Evolutionary conservation across 2,797 vertebrate genomes (phyloP).

Genomic region (Smutsia gigantea): DNA sequence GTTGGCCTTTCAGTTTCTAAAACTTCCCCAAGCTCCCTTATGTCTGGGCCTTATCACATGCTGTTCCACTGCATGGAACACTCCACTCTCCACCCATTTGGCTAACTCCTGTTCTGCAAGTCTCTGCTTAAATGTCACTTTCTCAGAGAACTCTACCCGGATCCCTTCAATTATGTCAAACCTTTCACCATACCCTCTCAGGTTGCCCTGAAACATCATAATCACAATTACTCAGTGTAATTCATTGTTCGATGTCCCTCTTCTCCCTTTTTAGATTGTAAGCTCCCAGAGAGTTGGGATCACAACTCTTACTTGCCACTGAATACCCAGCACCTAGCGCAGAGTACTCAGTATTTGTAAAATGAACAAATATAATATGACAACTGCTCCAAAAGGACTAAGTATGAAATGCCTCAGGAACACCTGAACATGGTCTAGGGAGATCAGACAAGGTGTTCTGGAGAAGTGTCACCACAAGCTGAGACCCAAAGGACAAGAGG

Average conservation of each 20-base stretch:
- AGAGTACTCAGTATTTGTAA: background rate
- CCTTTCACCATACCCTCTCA: background rate
- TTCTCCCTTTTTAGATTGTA: slow-evolving; percentile 12
- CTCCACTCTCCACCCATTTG: background rate
- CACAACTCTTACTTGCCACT: background rate
- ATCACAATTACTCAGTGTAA: background rate
- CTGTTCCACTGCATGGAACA: background rate
- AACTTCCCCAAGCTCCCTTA: background rate
- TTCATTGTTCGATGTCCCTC: background rate
- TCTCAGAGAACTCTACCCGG: background rate
- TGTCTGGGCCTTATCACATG: background rate
- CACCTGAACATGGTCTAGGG: background rate
- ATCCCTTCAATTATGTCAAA: background rate
- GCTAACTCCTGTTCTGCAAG: background rate
- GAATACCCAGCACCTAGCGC: background rate
- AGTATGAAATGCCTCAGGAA: background rate
- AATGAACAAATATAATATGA: background rate
- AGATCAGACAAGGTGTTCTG: background rate
- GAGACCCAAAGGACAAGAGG: background rate
- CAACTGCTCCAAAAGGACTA: background rate
- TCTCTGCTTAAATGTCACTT: slow-evolving; percentile 24
- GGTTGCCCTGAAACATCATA: background rate
- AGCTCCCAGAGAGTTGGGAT: background rate
- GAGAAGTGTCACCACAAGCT: background rate
- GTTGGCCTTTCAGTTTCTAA: background rate